These are phyloP conservation scores for Aphidius gifuensis DNA, from an alignment of 1,140 invertebrate genomes.

Conservation along the genomic window DNA sequence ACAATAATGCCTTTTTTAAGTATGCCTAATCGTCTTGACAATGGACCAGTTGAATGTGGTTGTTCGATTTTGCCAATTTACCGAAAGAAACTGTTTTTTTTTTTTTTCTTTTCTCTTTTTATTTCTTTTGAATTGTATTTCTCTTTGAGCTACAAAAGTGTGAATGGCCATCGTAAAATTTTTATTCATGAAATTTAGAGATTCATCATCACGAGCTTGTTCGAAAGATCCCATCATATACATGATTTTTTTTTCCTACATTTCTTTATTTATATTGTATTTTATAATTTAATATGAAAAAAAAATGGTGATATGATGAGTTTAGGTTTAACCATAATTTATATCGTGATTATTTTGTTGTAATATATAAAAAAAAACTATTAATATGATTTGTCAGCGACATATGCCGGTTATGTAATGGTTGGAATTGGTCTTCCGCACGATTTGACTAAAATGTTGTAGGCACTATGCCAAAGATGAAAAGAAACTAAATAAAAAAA, in stretches of 20 bases:
- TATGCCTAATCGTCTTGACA: slow-evolving; percentile 33
- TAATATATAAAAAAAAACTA: slow-evolving; percentile 30
- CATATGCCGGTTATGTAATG: slow-evolving; percentile 40
- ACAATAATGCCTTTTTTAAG: slow-evolving; percentile 34
- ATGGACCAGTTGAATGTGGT: slow-evolving; percentile 8
- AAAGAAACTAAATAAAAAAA: not conserved
- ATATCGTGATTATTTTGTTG: too few species aligned
- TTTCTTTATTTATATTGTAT: too few species aligned
- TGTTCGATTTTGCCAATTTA: slow-evolving; percentile 16
- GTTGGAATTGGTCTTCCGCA: slow-evolving; percentile 43
- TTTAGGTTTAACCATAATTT: too few species aligned
- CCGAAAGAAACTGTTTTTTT: not conserved
- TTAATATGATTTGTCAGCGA: slow-evolving; percentile 54
- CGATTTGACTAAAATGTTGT: slow-evolving; percentile 54
- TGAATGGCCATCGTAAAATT: slow-evolving; percentile 31
- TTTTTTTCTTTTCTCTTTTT: slow-evolving; percentile 3
- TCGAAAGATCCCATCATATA: too few species aligned
- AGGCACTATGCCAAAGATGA: slow-evolving; percentile 9
- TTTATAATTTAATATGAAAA: too few species aligned
- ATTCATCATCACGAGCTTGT: too few species aligned
- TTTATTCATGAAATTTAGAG: not conserved
- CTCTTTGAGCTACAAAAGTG: slow-evolving; percentile 13
- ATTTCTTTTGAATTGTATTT: slow-evolving; percentile 1
- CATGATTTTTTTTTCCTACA: too few species aligned
- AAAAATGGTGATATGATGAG: too few species aligned